Percentiles rank a stretch among this genome's conserved stretches.
phyloP scores from a whole-genome alignment of 2,113 vertebrate species.

The Pycnonotus jocosus region DNA sequence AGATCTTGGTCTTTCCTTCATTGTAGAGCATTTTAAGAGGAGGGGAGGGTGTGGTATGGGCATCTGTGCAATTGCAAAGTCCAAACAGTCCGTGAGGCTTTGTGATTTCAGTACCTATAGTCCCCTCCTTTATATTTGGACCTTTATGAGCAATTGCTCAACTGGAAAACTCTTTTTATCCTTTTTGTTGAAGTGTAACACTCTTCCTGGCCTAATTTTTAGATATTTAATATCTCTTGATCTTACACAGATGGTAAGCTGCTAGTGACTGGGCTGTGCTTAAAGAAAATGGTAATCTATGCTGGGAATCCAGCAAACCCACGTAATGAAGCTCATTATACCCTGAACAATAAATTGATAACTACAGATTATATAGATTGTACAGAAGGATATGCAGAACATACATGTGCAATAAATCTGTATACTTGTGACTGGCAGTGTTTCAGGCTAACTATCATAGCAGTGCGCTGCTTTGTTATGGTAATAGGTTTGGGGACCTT shows the following conservation, averaged over 20 bases:
- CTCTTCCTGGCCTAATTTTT: background rate
- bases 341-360: background rate
- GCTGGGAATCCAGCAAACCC: background rate
- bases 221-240: background rate
- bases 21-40: background rate
- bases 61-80: background rate
- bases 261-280: background rate
- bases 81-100: background rate
- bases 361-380: background rate
- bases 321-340: background rate
- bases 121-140: background rate
- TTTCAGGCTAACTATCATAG: background rate
- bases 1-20: background rate
- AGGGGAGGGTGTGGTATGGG: background rate
- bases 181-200: background rate
- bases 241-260: background rate
- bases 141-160: background rate
- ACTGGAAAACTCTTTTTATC: background rate
- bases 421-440: background rate
- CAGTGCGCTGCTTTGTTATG: background rate
- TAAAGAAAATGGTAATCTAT: background rate
- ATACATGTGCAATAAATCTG: background rate
- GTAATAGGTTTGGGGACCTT: background rate
- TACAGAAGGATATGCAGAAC: background rate
- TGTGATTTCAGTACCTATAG: background rate